A percentile compares a stretch with the other conserved stretches of the same genome.
Conservation (phyloP, 2,888 invertebrate species). For the Spisula solida region DNA sequence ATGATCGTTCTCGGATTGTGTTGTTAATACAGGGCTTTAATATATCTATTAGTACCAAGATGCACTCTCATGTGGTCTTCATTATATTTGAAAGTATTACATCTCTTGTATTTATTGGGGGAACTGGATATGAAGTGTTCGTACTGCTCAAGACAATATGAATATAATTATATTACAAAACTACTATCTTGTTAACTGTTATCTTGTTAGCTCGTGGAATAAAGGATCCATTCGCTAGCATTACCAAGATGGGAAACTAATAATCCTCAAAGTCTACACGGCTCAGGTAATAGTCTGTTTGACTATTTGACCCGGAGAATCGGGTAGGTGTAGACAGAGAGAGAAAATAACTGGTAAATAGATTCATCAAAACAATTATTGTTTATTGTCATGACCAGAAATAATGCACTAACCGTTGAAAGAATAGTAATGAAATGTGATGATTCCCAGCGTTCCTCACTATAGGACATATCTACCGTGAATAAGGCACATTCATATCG, state of each 20-base stretch:
- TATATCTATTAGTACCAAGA: not conserved
- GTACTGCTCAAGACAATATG: not conserved
- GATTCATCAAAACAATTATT: slow-evolving; percentile 20
- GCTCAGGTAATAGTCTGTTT: slow-evolving; percentile 14
- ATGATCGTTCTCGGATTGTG: not conserved
- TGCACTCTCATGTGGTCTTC: not conserved
- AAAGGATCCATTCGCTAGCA: not conserved
- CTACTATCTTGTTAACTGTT: not conserved
- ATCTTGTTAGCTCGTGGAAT: not conserved
- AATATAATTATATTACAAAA: not conserved
- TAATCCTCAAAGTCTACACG: not conserved
- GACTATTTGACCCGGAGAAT: not conserved
- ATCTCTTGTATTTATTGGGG: not conserved
- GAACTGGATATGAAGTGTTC: too few relatives aligned
- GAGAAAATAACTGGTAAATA: not conserved
- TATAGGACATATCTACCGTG: not conserved
- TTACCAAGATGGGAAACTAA: not conserved
- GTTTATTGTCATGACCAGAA: slow-evolving; percentile 5
- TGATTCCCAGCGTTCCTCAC: not conserved
- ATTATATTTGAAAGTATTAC: not conserved
- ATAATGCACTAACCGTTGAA: slow-evolving; percentile 12
- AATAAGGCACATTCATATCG: not conserved
- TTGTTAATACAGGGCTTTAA: not conserved
- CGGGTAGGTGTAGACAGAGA: slow-evolving; percentile 10
- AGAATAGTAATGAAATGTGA: not conserved